Base-by-base conservation (phyloP, 2,797 vertebrate genomes). In the Anisognathus igniventris region DNA sequence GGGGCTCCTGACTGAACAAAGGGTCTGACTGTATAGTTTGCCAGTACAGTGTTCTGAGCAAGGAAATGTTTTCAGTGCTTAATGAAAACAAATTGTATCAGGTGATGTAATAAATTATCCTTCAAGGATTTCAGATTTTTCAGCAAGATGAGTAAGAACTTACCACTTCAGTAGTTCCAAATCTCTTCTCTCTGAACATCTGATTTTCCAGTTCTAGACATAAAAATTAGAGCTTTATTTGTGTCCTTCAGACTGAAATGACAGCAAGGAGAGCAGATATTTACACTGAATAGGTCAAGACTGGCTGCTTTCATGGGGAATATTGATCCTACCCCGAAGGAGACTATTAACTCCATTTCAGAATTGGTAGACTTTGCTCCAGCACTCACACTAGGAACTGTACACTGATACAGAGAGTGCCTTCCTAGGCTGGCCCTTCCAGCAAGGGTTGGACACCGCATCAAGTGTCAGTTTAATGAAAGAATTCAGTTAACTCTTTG, bases 391-490 rank as follows among this genome's bases (percentile, higher is more conserved):
- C 51, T 14, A 42, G 45, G 70, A 88, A 30, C n/a, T 35, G 48
- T 17, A 27, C 2, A 3, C 76, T 86, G 81, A 50, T 80, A 45
- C 19, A 47, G 54, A 84, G 86, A 83, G 96, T 96, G 93, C 93
- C 94, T 92, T 96, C 95, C 92, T 89, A 92, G 82, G 53, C 92
- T 86, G 24, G 86, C 81, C 61, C 39, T 91, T 85, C 56, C 73
- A 88, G 33, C 21, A 35, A 82, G 86, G 88, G 84, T 30, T 89
- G 56, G 90, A 76, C 56, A 22, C 3, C 62, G 74, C 76, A 51
- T 54, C 44, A 70, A 85, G 85, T 78, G 56, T 92, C 92, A 83
- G 57, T 81, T 89, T 61, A 85, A 82, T 56, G 81, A 66, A 73
- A 76, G 66, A 91, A 86, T 80, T 91, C 70, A 57, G 1, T 89